These are phyloP conservation scores for Catostylus mosaicus DNA, from an alignment of 30 jellyfish, hydroid and myxozoan genomes.

Conservation along the genomic window DNA sequence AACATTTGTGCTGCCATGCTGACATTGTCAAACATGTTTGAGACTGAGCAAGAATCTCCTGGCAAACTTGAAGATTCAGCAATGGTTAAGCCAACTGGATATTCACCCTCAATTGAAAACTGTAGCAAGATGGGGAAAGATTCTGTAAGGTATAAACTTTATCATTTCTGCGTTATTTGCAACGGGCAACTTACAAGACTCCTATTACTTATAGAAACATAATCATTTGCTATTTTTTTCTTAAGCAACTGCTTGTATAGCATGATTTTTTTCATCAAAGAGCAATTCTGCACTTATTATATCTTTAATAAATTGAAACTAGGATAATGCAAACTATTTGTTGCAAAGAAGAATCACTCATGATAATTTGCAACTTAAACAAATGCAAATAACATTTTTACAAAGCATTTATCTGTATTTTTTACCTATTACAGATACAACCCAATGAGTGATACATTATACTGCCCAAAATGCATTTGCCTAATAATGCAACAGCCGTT, in stretches of 20 bases:
- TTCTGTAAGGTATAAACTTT: not conserved
- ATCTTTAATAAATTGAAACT: no score
- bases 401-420: no score
- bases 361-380: no score
- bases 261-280: no score
- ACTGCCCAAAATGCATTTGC: conserved; percentile 83
- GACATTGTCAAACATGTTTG: conserved; percentile 78
- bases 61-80: conserved; percentile 2
- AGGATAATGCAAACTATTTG: no score
- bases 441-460: conserved; percentile 61
- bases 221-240: no score
- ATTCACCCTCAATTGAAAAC: not conserved
- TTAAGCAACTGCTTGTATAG: no score
- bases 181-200: no score
- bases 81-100: not conserved
- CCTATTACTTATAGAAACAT: no score
- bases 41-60: conserved; percentile 53
- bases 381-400: no score
- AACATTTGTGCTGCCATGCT: conserved; percentile 83
- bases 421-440: conserved; percentile 29
- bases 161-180: not conserved
- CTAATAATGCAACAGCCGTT: conserved; percentile 92
- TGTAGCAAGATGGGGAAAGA: not conserved
- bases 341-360: no score
- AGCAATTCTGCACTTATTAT: no score